These are phyloP conservation scores for Etheostoma nigrum DNA, from an alignment of 2,797 vertebrate species.

Conservation along the genomic window DNA sequence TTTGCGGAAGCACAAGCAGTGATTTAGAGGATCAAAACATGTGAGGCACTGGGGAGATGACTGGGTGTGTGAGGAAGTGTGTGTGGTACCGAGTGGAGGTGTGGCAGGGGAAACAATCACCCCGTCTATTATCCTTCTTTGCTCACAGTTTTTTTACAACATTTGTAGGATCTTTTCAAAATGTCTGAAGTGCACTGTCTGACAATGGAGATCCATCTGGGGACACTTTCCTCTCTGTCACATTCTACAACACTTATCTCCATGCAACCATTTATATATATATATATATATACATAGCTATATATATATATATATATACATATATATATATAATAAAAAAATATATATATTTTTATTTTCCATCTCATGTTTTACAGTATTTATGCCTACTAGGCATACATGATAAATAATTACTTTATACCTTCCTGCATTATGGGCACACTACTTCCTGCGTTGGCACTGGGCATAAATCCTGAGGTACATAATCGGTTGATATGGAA, in stretches of 20 bases:
- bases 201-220: background rate
- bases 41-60: conserved; percentile 38
- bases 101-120: conserved; percentile 35
- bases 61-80: conserved; percentile 6
- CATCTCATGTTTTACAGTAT: background rate
- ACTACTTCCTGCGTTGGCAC: background rate
- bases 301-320: too few species aligned
- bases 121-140: conserved; percentile 24
- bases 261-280: background rate
- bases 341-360: too few species aligned
- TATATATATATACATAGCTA: too few species aligned
- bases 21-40: conserved; percentile 57
- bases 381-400: too few species aligned
- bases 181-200: background rate
- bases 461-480: background rate
- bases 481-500: background rate
- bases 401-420: background rate
- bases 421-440: background rate
- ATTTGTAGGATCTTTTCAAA: conserved; percentile 9
- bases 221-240: background rate
- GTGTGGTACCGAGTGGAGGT: conserved; percentile 36
- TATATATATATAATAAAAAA: too few species aligned
- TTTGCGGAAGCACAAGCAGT: conserved; percentile 61
- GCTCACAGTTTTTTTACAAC: conserved; percentile 18
- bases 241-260: background rate